Base-by-base conservation (phyloP, 2,113 vertebrate genomes). In the Limanda limanda region DNA sequence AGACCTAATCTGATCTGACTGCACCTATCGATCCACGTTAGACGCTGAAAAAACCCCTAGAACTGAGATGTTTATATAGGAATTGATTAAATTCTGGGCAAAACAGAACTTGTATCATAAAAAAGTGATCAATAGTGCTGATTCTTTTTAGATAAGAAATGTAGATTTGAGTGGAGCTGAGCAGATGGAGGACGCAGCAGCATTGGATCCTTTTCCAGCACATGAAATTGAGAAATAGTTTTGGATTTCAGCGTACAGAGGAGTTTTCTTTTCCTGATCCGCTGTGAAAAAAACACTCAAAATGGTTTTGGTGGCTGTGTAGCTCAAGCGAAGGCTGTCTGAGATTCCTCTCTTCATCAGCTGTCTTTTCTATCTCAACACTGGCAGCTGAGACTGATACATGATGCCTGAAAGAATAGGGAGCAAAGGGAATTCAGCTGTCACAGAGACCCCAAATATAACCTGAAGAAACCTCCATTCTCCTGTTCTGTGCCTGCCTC, bases 361-460 rank as follows among this genome's bases (percentile, higher is more conserved):
- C 61, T 67, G 63, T 62, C 60, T 74, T 74, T 74, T 83, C 61
- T 71, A 35, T 83, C 52, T 56, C 21, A 57, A 60, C 68, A 37
- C 48, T 81, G 75, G 69, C 74, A 86, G 68, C 77, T 37, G 55
- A 85, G 77, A 77, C 70, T 52, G 72, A 78, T 79, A 74, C 67
- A 65, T 56, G 76, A 85, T 72, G 70, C 70, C 73, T 71, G 24
- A 48, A 86, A 86, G 82, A 86, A 88, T 56, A 64, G 31, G 55
- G 59, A 86, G 58, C 71, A 78, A 86, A 77, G 74, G 79, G 76
- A 88, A 88, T 83, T 69, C 70, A 79, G 68, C 78, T 90, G 79
- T 88, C 86, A 85, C 64, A 31, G 13, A 83, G 58, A 72, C 58
- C 82, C 82, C 77, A 82, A 84, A 86, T 84, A 87, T 82, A 86